Conservation (phyloP, 2,888 invertebrate genomes). For the Anodontia alba region DNA sequence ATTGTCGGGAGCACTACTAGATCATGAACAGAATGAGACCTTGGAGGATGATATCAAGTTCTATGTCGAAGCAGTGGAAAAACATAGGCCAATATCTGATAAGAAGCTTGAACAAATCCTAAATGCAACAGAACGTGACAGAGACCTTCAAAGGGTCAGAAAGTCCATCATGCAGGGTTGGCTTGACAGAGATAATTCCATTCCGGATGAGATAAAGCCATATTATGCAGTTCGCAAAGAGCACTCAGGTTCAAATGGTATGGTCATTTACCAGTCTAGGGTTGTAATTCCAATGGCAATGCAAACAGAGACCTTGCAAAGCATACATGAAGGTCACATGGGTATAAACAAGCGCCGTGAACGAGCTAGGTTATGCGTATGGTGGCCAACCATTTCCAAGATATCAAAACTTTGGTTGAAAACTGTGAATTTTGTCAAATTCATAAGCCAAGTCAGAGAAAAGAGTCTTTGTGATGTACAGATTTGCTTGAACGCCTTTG, state of each 20-base stretch:
- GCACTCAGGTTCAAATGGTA: slow-evolving; percentile 36
- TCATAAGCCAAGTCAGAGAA: slow-evolving; percentile 38
- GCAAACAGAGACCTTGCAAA: slow-evolving; percentile 32
- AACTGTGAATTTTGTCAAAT: slow-evolving; percentile 45
- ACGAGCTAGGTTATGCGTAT: slow-evolving; percentile 32
- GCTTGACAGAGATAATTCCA: slow-evolving; percentile 27
- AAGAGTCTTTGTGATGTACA: slow-evolving; percentile 48
- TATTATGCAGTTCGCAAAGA: slow-evolving; percentile 37
- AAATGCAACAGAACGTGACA: slow-evolving; percentile 22
- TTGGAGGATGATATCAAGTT: slow-evolving; percentile 34
- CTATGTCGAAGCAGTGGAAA: slow-evolving; percentile 24
- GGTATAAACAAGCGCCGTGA: slow-evolving; percentile 57
- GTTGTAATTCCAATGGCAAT: slow-evolving; percentile 37
- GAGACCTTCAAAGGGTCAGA: slow-evolving; percentile 22
- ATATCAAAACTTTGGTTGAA: slow-evolving; percentile 30
- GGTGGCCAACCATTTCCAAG: slow-evolving; percentile 52
- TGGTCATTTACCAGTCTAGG: slow-evolving; percentile 32
- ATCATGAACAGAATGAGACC: neutral
- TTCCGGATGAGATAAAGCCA: slow-evolving; percentile 9
- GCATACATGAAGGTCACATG: slow-evolving; percentile 42
- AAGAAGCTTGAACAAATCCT: slow-evolving; percentile 29
- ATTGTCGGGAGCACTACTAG: slow-evolving; percentile 43
- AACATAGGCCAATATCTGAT: slow-evolving; percentile 25
- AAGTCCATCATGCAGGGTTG: slow-evolving; percentile 40
- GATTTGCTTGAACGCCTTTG: slow-evolving; percentile 53